These are phyloP conservation scores for Hypotaenidia okinawae DNA, from an alignment of 2,797 vertebrate genomes.

Conservation along the genomic window DNA sequence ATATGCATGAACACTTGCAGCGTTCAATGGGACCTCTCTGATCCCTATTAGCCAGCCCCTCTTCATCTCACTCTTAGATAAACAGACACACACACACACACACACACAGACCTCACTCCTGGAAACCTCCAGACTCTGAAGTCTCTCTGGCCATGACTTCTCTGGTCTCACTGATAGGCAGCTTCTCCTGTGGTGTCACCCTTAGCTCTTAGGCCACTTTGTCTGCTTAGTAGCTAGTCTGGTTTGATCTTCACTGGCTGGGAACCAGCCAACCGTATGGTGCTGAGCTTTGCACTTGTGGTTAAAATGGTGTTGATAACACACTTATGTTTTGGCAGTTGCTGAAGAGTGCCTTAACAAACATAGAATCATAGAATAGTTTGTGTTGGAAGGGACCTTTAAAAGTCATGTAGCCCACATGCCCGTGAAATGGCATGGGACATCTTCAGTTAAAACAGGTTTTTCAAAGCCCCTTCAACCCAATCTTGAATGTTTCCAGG, in stretches of 20 bases:
- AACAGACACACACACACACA: neutral
- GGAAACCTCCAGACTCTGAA: neutral
- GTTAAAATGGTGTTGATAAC: no score
- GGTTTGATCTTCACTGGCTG: neutral
- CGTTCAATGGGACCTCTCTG: neutral
- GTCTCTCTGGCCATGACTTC: neutral
- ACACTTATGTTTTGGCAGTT: no score
- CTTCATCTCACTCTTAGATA: neutral
- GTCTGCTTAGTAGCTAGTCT: neutral
- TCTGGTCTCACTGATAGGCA: neutral
- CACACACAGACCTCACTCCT: neutral
- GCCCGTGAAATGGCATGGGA: no score
- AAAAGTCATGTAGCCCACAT: no score
- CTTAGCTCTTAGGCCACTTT: neutral
- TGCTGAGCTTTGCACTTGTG: no score
- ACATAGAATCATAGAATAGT: no score
- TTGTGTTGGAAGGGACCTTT: no score
- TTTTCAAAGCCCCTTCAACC: no score
- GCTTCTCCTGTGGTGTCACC: neutral
- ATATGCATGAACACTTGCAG: neutral
- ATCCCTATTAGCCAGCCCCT: neutral
- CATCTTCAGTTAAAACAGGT: no score
- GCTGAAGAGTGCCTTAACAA: no score
- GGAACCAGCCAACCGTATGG: no score
- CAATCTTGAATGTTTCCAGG: no score